Evolutionary conservation across 2,888 invertebrate genomes (phyloP).

Genomic region (Cephus sareptanus): DNA sequence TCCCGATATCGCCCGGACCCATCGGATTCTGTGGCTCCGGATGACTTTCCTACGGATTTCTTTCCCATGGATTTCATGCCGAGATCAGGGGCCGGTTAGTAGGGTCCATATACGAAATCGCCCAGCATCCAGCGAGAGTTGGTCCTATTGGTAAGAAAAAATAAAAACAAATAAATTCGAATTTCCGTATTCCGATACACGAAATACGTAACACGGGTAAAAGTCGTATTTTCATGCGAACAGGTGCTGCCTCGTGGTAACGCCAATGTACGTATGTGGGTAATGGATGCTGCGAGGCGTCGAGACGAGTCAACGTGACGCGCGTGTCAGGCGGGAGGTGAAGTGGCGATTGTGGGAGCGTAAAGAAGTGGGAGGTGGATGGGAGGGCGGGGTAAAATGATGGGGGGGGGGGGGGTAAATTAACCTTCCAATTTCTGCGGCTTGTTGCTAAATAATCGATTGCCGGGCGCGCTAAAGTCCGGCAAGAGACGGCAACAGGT

Average conservation of each 20-base stretch:
- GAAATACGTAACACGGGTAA: not conserved
- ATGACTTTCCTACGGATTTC: slow-evolving; percentile 61
- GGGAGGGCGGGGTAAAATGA: not conserved
- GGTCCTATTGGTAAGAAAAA: not conserved
- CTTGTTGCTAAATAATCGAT: slow-evolving; percentile 62
- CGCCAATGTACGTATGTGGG: not conserved
- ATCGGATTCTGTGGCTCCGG: slow-evolving; percentile 45
- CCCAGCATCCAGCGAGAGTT: not conserved
- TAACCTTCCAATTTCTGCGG: slow-evolving; percentile 59
- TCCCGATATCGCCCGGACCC: slow-evolving; percentile 54
- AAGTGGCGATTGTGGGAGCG: not conserved
- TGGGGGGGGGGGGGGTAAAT: slow-evolving; percentile 48
- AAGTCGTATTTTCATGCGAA: not conserved
- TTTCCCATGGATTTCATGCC: slow-evolving; percentile 53
- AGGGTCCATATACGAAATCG: not conserved
- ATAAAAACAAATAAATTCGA: not conserved
- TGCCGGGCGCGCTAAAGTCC: slow-evolving; percentile 44
- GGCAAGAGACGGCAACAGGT: slow-evolving; percentile 52
- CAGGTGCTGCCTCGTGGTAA: not conserved
- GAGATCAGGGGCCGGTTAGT: not conserved
- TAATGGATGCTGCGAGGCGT: not conserved
- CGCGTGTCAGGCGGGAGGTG: not conserved
- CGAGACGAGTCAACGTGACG: not conserved
- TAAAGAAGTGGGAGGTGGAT: not conserved
- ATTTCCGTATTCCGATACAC: not conserved